Conservation (phyloP, 2,888 invertebrate species). For the Diplazon laetatorius region DNA sequence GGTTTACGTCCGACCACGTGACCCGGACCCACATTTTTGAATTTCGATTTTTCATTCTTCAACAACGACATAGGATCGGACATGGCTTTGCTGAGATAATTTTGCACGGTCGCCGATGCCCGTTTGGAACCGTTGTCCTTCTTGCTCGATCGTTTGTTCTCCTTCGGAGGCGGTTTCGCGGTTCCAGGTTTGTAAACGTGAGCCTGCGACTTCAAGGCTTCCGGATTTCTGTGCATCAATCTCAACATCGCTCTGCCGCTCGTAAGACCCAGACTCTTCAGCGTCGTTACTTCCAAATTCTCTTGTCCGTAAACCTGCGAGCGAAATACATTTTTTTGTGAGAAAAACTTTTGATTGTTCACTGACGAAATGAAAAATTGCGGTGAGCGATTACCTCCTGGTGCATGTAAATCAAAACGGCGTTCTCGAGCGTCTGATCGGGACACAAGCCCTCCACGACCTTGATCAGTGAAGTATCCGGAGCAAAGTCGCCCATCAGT, state of each 20-base stretch:
- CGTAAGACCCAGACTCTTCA: slow-evolving; percentile 91
- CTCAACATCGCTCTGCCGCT: slow-evolving; percentile 90
- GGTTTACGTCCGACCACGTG: slow-evolving; percentile 59
- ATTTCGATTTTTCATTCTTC: slow-evolving; percentile 64
- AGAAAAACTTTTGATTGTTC: no score
- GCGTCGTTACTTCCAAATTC: slow-evolving; percentile 87
- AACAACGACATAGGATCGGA: slow-evolving; percentile 61
- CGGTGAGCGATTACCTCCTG: slow-evolving; percentile 75
- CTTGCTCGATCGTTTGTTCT: slow-evolving; percentile 48
- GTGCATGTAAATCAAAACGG: slow-evolving; percentile 77
- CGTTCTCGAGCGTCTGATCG: slow-evolving; percentile 80
- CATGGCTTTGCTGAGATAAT: slow-evolving; percentile 59
- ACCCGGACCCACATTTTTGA: slow-evolving; percentile 70
- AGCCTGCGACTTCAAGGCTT: slow-evolving; percentile 87
- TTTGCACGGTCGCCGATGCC: slow-evolving; percentile 53
- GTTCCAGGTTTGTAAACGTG: slow-evolving; percentile 86
- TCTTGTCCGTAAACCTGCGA: slow-evolving; percentile 86
- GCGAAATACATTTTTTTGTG: no score
- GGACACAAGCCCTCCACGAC: slow-evolving; percentile 85
- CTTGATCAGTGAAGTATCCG: slow-evolving; percentile 84
- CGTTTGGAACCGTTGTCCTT: slow-evolving; percentile 47
- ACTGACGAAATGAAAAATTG: slow-evolving; percentile 3
- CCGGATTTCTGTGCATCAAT: slow-evolving; percentile 86
- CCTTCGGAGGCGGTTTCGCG: slow-evolving; percentile 62
- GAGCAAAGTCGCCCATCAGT: slow-evolving; percentile 85